phyloP scores from a whole-genome alignment of 2,797 vertebrate genomes.

The Poeciliopsis turneri region DNA sequence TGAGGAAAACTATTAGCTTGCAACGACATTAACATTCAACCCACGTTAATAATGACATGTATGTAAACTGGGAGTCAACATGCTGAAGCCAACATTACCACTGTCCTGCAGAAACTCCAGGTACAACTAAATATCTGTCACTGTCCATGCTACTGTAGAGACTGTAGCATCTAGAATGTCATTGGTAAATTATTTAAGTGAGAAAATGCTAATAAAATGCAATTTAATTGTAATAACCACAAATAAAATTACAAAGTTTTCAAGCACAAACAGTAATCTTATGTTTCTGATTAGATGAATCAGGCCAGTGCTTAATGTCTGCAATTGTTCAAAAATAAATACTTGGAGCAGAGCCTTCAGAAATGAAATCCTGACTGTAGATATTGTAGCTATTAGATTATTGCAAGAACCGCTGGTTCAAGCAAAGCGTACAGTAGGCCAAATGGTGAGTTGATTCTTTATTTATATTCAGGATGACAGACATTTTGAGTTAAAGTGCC shows the following conservation, averaged over 20 bases:
- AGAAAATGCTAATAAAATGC: not conserved
- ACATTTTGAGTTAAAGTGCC: too few relatives aligned
- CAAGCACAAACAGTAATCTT: not conserved
- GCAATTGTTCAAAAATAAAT: not conserved
- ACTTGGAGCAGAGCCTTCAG: not conserved
- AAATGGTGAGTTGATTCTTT: not conserved
- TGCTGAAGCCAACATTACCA: not conserved
- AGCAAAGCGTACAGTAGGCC: not conserved
- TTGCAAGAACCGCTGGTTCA: not conserved
- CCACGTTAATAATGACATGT: not conserved
- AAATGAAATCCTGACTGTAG: not conserved
- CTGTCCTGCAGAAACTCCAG: not conserved
- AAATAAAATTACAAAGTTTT: not conserved
- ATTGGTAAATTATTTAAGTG: not conserved
- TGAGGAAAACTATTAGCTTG: not conserved
- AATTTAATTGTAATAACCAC: not conserved
- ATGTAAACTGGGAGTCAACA: not conserved
- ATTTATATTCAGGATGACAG: too few relatives aligned
- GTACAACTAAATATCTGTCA: not conserved
- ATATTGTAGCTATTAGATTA: not conserved
- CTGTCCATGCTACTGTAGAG: not conserved
- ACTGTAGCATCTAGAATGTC: not conserved
- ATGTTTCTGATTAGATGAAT: not conserved
- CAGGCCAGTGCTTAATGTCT: not conserved
- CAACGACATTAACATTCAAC: not conserved